Evolutionary conservation across 1,140 invertebrate genomes (phyloP).

Genomic region (Coptotermes formosanus): DNA sequence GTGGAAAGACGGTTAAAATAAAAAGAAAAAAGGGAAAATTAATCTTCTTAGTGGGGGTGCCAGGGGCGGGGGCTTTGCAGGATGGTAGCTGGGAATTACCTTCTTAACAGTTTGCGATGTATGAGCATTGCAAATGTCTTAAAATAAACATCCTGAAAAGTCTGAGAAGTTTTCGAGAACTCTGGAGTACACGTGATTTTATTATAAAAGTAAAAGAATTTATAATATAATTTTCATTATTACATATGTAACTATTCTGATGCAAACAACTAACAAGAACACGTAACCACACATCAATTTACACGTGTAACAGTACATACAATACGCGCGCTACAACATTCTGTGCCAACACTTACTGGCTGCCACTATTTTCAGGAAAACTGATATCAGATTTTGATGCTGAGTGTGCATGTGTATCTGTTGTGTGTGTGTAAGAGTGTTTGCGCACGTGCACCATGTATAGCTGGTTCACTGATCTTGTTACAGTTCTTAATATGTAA

Average conservation of each 20-base stretch:
- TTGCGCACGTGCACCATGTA: background rate
- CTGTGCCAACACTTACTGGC: background rate
- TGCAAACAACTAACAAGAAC: slow-evolving; percentile 5
- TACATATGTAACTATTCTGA: background rate
- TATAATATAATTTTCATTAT: slow-evolving; percentile 16
- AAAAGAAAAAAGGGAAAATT: no score
- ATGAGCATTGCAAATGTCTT: no score
- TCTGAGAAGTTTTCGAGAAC: background rate
- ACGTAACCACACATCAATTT: slow-evolving; percentile 3
- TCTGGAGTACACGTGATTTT: background rate
- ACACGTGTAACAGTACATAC: slow-evolving; percentile 14
- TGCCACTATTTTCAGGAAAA: background rate
- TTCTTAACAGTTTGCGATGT: no score
- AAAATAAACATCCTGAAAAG: background rate
- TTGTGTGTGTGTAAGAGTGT: no score
- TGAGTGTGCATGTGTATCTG: background rate
- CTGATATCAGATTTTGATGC: background rate
- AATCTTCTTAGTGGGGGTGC: no score
- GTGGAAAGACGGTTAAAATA: no score
- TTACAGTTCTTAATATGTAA: background rate
- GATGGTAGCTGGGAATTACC: no score
- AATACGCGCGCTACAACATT: background rate
- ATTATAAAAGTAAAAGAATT: slow-evolving; percentile 18
- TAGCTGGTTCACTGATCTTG: background rate
- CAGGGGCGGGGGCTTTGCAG: no score